Conservation (phyloP, 2,113 vertebrate genomes). For the Cryptotis parvus region DNA sequence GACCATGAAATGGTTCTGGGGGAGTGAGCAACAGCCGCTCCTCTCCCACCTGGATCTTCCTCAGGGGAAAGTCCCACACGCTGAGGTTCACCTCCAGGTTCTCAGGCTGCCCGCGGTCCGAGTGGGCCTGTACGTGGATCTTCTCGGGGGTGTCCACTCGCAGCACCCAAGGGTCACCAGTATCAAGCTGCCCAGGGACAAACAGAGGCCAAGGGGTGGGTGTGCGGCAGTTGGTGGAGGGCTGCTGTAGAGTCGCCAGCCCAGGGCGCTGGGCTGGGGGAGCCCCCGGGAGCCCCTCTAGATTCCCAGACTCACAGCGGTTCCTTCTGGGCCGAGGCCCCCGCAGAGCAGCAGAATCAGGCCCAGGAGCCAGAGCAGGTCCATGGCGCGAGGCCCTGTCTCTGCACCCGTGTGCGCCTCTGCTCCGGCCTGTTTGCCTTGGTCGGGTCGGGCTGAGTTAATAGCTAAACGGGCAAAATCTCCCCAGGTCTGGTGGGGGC, state of each 20-base stretch:
- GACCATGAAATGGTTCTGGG: conserved; percentile 42
- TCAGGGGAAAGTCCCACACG: conserved; percentile 49
- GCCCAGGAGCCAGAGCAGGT: neutral
- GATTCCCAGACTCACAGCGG: conserved; percentile 52
- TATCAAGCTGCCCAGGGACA: conserved; percentile 46
- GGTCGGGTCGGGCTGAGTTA: conserved; percentile 48
- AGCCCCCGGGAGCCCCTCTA: too few species aligned
- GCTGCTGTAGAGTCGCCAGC: too few species aligned
- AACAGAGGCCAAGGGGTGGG: neutral
- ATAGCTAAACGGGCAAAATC: conserved; percentile 20
- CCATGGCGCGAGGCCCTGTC: neutral
- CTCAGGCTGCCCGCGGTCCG: neutral
- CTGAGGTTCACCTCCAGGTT: neutral
- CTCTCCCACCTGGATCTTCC: neutral
- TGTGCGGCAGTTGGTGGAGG: neutral
- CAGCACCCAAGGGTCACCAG: conserved; percentile 61
- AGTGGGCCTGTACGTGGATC: conserved; percentile 62
- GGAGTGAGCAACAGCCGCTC: neutral
- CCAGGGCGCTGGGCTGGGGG: too few species aligned
- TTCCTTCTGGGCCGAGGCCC: neutral
- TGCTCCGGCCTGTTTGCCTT: conserved; percentile 8
- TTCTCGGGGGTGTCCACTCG: neutral
- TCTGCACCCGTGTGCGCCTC: neutral
- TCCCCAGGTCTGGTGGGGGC: neutral
- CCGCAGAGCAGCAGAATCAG: neutral